phyloP scores from a whole-genome alignment of 2,888 invertebrate genomes.

The Caenorhabditis zanzibari region DNA sequence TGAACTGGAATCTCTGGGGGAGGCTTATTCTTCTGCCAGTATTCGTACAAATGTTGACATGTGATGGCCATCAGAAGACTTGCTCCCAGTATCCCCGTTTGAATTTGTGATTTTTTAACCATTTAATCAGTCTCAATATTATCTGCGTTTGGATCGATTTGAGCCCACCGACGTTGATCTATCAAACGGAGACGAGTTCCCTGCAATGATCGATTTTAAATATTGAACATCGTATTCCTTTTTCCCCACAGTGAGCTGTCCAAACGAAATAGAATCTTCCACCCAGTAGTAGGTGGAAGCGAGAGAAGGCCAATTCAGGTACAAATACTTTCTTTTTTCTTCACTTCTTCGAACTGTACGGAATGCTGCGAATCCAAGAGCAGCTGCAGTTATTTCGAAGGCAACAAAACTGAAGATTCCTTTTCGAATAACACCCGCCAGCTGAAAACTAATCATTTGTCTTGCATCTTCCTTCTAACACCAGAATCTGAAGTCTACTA shows the following conservation, averaged over 20 bases:
- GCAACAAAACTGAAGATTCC: conserved; percentile 69
- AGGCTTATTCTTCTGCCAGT: conserved; percentile 64
- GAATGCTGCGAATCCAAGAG: conserved; percentile 62
- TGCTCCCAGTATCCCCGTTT: conserved; percentile 64
- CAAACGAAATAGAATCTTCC: conserved; percentile 74
- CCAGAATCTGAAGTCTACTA: background rate
- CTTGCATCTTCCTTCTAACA: background rate
- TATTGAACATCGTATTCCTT: too few species aligned
- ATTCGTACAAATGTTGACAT: conserved; percentile 65
- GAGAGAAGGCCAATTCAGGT: conserved; percentile 67
- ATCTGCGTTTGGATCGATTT: conserved; percentile 43
- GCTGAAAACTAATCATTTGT: conserved; percentile 1
- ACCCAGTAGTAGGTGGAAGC: conserved; percentile 72
- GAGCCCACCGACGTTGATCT: conserved; percentile 72
- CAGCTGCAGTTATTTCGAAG: conserved; percentile 66
- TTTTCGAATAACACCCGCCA: conserved; percentile 70
- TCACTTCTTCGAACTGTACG: conserved; percentile 66
- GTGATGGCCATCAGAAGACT: conserved; percentile 65
- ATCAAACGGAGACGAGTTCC: conserved; percentile 72
- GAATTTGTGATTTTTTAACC: conserved; percentile 68
- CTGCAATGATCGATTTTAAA: conserved; percentile 34
- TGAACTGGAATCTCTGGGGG: conserved; percentile 76
- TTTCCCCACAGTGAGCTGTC: conserved; percentile 72
- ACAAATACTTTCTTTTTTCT: conserved; percentile 69
- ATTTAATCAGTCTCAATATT: conserved; percentile 71